A percentile compares a stretch with the other conserved stretches of the same genome.
These are phyloP conservation scores for Xanthostigma xanthostigma DNA, from an alignment of 2,888 invertebrate genomes.

Conservation along the genomic window DNA sequence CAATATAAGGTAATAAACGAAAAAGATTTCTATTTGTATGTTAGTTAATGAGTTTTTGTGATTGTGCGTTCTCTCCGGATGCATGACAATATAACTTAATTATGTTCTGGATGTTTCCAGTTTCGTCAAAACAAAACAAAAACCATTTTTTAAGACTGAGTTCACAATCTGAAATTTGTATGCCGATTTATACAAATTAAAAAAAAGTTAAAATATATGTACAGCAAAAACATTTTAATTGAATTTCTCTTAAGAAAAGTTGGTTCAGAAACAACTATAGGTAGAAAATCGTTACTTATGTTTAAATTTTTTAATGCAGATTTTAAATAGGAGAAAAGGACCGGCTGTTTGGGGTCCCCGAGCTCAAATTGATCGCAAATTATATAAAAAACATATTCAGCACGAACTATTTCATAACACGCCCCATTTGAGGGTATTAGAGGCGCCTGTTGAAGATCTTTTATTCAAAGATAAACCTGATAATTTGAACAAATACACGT, in stretches of 20 bases:
- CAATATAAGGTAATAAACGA: slow-evolving; percentile 47
- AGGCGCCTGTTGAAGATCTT: slow-evolving; percentile 67
- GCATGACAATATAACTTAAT: too few species aligned
- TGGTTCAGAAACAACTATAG: too few species aligned
- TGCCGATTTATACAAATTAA: too few species aligned
- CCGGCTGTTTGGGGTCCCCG: slow-evolving; percentile 82
- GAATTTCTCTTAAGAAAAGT: too few species aligned
- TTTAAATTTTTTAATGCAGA: slow-evolving; percentile 22
- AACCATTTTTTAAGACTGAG: too few species aligned
- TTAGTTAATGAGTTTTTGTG: not conserved
- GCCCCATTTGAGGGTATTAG: slow-evolving; percentile 48
- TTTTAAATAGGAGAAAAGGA: slow-evolving; percentile 66
- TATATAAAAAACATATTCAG: slow-evolving; percentile 68
- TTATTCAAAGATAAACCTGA: slow-evolving; percentile 32
- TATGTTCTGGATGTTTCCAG: too few species aligned
- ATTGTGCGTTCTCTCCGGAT: too few species aligned
- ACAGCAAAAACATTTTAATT: too few species aligned
- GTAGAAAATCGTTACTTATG: not conserved
- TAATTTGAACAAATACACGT: slow-evolving; percentile 19
- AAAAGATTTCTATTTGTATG: slow-evolving; percentile 1
- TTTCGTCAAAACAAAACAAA: too few species aligned
- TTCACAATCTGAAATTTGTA: too few species aligned
- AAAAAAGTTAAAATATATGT: too few species aligned
- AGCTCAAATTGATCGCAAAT: slow-evolving; percentile 71
- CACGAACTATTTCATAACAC: slow-evolving; percentile 45